These are phyloP conservation scores for Phymastichus coffea DNA, from an alignment of 1,140 invertebrate species.

Conservation along the genomic window DNA sequence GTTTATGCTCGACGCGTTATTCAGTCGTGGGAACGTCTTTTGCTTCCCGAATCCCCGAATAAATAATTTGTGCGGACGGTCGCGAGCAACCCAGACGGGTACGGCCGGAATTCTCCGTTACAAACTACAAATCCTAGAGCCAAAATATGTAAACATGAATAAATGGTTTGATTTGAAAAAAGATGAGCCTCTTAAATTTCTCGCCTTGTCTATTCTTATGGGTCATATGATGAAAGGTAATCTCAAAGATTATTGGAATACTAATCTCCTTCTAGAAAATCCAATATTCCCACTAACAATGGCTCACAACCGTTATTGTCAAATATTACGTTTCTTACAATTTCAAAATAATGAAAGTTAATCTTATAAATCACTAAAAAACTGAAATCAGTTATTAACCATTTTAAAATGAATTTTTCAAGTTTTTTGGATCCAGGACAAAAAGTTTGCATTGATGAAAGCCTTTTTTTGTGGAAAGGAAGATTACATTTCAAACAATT, in stretches of 20 bases:
- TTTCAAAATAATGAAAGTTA: slow-evolving; percentile 23
- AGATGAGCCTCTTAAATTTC: no score
- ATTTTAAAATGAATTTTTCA: slow-evolving; percentile 29
- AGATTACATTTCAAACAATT: slow-evolving; percentile 26
- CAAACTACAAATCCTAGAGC: no score
- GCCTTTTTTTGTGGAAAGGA: slow-evolving; percentile 35
- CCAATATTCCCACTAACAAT: slow-evolving; percentile 35
- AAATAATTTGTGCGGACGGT: no score
- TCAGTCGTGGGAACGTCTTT: no score
- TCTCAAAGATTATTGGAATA: slow-evolving; percentile 37
- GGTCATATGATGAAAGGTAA: slow-evolving; percentile 15
- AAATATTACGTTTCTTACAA: slow-evolving; percentile 22
- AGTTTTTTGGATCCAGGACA: slow-evolving; percentile 27
- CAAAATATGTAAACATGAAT: no score
- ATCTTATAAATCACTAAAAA: slow-evolving; percentile 29
- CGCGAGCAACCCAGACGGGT: no score
- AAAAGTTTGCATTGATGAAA: slow-evolving; percentile 36
- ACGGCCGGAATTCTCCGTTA: no score
- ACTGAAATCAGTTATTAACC: slow-evolving; percentile 19
- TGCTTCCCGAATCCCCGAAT: no score
- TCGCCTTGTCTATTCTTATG: slow-evolving; percentile 16
- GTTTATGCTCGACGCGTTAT: no score
- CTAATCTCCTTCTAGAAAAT: slow-evolving; percentile 29
- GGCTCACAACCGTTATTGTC: slow-evolving; percentile 29
- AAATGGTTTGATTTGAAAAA: no score